A percentile compares a stretch with the other conserved stretches of the same genome.
phyloP scores from a whole-genome alignment of 2,888 invertebrate genomes.

The Cephus sareptanus region DNA sequence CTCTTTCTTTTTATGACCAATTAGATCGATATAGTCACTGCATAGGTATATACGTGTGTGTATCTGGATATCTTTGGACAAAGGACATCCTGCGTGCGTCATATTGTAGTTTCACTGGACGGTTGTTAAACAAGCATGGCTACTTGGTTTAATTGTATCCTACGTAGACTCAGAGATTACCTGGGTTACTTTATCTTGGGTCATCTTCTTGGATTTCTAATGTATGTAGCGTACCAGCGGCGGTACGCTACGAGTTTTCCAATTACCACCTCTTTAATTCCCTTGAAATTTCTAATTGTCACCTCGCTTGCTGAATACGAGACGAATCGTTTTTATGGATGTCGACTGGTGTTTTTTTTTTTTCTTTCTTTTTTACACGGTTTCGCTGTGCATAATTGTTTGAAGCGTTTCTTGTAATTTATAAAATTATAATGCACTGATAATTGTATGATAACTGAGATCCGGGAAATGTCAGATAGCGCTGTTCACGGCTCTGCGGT shows the following conservation, averaged over 20 bases:
- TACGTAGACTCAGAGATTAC: slow-evolving; percentile 25
- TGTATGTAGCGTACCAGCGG: slow-evolving; percentile 26
- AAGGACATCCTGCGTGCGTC: slow-evolving; percentile 53
- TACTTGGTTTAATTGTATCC: slow-evolving; percentile 49
- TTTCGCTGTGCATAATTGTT: background rate
- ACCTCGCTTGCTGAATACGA: background rate
- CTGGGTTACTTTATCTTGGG: slow-evolving; percentile 26
- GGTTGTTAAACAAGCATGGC: slow-evolving; percentile 36
- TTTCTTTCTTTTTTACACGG: background rate
- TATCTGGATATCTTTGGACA: slow-evolving; percentile 24
- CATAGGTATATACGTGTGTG: background rate
- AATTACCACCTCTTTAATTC: background rate
- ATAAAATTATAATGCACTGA: background rate
- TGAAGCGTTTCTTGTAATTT: background rate
- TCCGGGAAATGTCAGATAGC: background rate
- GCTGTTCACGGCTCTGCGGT: background rate
- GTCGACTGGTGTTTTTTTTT: background rate
- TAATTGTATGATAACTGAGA: background rate
- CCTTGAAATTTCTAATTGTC: background rate
- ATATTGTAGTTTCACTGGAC: slow-evolving; percentile 25
- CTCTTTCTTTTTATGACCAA: background rate
- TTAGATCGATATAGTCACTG: background rate
- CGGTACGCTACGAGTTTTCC: slow-evolving; percentile 23
- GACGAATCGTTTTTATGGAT: background rate
- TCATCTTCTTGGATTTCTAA: background rate